Evolutionary conservation across 2,888 invertebrate species (phyloP), one percentile per base, ranked within the genome.

Genomic region (Phyllotreta cruciferae): DNA sequence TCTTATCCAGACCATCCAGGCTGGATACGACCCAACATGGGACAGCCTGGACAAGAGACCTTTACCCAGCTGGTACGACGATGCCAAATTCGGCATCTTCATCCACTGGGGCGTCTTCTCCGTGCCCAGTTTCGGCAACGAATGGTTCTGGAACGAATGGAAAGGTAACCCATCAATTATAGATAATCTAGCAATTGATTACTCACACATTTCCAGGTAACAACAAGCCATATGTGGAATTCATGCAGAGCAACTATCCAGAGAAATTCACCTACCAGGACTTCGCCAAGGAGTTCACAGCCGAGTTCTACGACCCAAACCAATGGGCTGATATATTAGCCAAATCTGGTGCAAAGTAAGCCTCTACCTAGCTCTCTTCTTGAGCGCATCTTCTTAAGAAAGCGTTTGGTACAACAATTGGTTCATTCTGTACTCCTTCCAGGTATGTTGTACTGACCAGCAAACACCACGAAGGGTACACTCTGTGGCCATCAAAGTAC

Each of bases 91-190:
- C 68, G 96, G 96, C 1, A 94, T 97, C 72, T 96, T 97, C 75
- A 82, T 97, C 42, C 96, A 96, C 76, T 96, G 95, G 94, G 96
- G 96, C 0, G 92, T 96, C 0, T 97, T 90, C 76, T 89, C 93
- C 0, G 96, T 96, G 9, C 96, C 95, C 0, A 91, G 93, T 76
- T 93, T 89, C 79, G 87, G 88, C 0, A 88, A 89, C 0, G 96
- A 96, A 83, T 97, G 96, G 97, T 96, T 96, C 79, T 96, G 96
- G 96, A 83, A 81, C 13, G 82, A 89, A 71, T 96, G 94, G 95
- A 83, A 86, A 82, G 85, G 91, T 90, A 82, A 24, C 24, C n/a
- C n/a, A n/a, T n/a, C n/a, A n/a, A n/a, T n/a, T n/a, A n/a, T n/a
- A n/a, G 24, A 4, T 24, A 24, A 24, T 24, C 24, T 34, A 13